Evolutionary conservation across 2,888 invertebrate species (phyloP).

Genomic region (Anthrax anthrax): DNA sequence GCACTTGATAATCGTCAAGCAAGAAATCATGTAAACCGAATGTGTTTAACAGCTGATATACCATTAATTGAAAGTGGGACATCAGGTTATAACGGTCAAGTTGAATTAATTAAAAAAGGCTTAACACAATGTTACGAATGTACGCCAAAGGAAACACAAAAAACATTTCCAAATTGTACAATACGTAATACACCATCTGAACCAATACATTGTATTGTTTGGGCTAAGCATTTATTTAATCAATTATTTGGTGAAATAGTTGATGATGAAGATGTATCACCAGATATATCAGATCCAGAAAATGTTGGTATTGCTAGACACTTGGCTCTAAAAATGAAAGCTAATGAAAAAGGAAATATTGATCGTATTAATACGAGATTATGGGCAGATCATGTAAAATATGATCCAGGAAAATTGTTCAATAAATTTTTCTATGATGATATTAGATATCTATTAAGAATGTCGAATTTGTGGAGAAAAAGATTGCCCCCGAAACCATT

Average conservation of each 20-base stretch:
- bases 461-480: conserved; percentile 92
- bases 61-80: conserved; percentile 96
- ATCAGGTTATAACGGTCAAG: conserved; percentile 93
- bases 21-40: conserved; percentile 94
- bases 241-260: conserved; percentile 96
- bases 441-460: conserved; percentile 82
- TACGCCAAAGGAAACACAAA: conserved; percentile 76
- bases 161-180: conserved; percentile 94
- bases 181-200: conserved; percentile 98
- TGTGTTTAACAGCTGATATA: conserved; percentile 90
- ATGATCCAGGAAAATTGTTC: conserved; percentile 74
- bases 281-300: conserved; percentile 92
- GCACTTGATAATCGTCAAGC: conserved; percentile 94
- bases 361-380: conserved; percentile 59
- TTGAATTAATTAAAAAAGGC: conserved; percentile 74
- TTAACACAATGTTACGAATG: conserved; percentile 96
- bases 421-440: conserved; percentile 90
- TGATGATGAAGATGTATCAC: conserved; percentile 95
- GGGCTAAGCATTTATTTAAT: conserved; percentile 98
- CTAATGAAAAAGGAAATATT: conserved; percentile 36
- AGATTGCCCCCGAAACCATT: conserved; percentile 73
- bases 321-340: conserved; percentile 36
- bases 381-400: conserved; percentile 77
- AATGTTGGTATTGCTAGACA: conserved; percentile 56
- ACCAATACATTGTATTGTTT: conserved; percentile 97